Conservation (phyloP, 1,140 invertebrate species). For the Brachionus plicatilis region DNA sequence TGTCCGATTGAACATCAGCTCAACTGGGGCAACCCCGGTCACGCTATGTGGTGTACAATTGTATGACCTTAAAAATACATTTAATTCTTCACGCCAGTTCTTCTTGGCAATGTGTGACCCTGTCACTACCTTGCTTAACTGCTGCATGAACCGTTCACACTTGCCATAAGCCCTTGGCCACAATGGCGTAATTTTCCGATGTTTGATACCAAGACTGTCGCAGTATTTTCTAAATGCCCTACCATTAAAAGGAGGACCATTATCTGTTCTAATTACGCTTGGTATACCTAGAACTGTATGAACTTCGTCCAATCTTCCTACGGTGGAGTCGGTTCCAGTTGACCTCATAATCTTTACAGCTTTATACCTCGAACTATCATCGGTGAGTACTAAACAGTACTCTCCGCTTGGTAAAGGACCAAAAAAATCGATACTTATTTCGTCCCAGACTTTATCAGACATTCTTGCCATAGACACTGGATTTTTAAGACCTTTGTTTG, state of each 20-base stretch:
- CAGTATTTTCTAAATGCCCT: not conserved
- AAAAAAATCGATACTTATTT: not conserved
- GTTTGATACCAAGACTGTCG: not conserved
- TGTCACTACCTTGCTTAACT: not conserved
- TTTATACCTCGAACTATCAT: not conserved
- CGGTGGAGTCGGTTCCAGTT: not conserved
- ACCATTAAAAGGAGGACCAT: not conserved
- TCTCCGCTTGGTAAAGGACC: not conserved
- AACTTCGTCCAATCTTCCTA: not conserved
- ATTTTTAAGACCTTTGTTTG: not conserved
- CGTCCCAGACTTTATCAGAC: not conserved
- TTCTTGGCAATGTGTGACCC: not conserved
- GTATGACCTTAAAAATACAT: not conserved
- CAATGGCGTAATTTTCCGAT: not conserved
- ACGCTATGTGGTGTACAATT: not conserved
- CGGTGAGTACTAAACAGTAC: not conserved
- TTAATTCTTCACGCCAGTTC: not conserved
- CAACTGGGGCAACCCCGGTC: not conserved
- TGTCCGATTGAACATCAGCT: not conserved
- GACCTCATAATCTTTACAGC: not conserved
- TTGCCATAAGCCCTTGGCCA: not conserved
- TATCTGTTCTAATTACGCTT: not conserved
- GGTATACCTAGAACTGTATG: not conserved
- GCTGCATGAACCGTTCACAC: not conserved
- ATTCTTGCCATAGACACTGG: not conserved